Base-by-base conservation (phyloP, 2,888 invertebrate species). In the Mongoloraphidia duomilia region DNA sequence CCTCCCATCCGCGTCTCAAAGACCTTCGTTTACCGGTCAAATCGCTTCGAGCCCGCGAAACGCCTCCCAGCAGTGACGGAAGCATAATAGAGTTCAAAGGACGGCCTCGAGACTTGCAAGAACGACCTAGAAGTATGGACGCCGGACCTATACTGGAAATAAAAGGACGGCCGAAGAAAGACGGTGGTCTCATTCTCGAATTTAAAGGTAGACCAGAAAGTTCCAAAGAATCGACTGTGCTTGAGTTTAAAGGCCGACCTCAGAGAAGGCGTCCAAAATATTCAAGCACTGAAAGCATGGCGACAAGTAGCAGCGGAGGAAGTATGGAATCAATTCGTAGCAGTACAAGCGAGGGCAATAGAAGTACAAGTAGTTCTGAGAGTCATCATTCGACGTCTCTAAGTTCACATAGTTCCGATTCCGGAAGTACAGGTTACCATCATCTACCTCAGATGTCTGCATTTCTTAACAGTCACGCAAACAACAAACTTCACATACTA, bases 311-410 rank as follows among this genome's bases (percentile, higher is more conserved):
- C 67, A 87, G 87, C 62, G 87, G 86, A 41, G 87, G 86, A 41
- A 89, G 89, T 65, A 83, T 90, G 82, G 90, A 90, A 63, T 89
- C 89, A 49, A 70, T 90, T 53, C 77, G 86, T 54, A 88, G 88
- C 67, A 87, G 86, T 64, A 88, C 87, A 50, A 90, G 89, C 64
- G 89, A 89, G 66, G 88, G 87, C 34, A 88, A 87, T 61, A 74
- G 87, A 58, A 89, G 88, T 62, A 87, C 85, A 49, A 84, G 84
- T 61, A 88, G 87, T 67, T 86, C 85, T 46, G 88, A 87, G 62
- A 87, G 87, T 64, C 76, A 84, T 45, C 84, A 84, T 63, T 88
- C 88, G 53, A 84, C 84, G 42, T 86, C 88, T 47, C 71, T 89
- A 48, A 89, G 88, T 66, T 88, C 88, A 10, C 88, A 89, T 63